Base-by-base conservation (phyloP, 2,113 vertebrate genomes). In the Myocastor coypus region DNA sequence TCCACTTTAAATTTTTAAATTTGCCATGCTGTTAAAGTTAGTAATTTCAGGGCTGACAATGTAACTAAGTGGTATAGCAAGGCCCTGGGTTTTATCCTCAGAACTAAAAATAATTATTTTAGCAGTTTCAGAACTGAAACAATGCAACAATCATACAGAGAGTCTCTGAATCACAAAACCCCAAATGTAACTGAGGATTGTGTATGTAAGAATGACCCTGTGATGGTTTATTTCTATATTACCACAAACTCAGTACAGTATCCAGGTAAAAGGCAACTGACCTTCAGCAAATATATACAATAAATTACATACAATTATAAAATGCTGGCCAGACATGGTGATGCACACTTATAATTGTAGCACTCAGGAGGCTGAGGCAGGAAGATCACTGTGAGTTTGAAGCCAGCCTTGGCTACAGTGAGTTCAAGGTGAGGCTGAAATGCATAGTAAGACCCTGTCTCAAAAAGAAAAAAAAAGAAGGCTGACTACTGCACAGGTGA, bases 81-180 rank as follows among this genome's bases (percentile, higher is more conserved):
- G 42, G 42, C 42, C 42, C 14, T 78, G 26, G 42, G 26, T 30
- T 78, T 7, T 14, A 78, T 50, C 28, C 11, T 26, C 42, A 78
- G 42, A 3, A 30, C 73, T 77, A 42, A 77, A 77, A 46, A 77
- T 46, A 77, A 16, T 28, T 46, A 57, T 28, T 46, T 26, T 6
- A 50, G 28, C 75, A 78, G 30, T 50, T 78, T 78, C 26, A 78
- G 12, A 92, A 87, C 52, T 87, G 90, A 69, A 46, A 26, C 24
- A 63, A 63, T 26, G 52, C 91, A 95, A 92, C 57, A 37, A 86
- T 94, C 90, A 95, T 55, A 34, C 34, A 90, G 40, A 90, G 19
- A 87, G 19, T 59, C 66, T 10, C 9, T 77, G 59, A 91, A 73
- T 75, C 22, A 88, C 83, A 82, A 84, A 85, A 68, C 34, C 42